Evolutionary conservation across 1,140 invertebrate genomes (phyloP).

Genomic region (Solenopsis invicta): DNA sequence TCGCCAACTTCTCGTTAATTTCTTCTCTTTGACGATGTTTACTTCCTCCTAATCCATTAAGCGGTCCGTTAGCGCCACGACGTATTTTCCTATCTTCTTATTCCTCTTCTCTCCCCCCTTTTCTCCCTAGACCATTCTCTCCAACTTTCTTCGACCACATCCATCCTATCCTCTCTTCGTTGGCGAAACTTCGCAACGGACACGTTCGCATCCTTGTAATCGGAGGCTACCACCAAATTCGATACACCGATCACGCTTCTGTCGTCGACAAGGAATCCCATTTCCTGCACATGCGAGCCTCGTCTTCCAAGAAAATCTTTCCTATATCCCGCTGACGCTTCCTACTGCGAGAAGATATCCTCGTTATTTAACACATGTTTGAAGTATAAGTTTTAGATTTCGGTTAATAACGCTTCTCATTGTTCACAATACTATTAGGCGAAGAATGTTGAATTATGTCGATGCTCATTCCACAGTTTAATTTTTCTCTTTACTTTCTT

Average conservation of each 20-base stretch:
- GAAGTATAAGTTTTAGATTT: neutral
- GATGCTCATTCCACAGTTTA: neutral
- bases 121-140: neutral
- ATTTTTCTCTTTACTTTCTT: neutral
- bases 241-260: conserved; percentile 65
- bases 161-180: neutral
- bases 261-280: conserved; percentile 64
- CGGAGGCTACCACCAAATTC: conserved; percentile 58
- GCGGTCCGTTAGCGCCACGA: conserved; percentile 25
- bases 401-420: neutral
- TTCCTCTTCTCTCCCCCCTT: no score
- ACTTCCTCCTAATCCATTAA: conserved; percentile 60
- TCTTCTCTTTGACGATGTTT: conserved; percentile 62
- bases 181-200: conserved; percentile 33
- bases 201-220: conserved; percentile 64
- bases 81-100: conserved; percentile 39
- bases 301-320: conserved; percentile 62
- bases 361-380: conserved; percentile 42
- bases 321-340: conserved; percentile 43
- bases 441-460: neutral
- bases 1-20: conserved; percentile 53
- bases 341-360: neutral
- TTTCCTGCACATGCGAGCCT: conserved; percentile 58
- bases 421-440: neutral
- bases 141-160: conserved; percentile 39